A percentile compares a stretch with the other conserved stretches of the same genome.
Conservation (phyloP, 2,888 invertebrate genomes). For the Amblyjoppa proteus region DNA sequence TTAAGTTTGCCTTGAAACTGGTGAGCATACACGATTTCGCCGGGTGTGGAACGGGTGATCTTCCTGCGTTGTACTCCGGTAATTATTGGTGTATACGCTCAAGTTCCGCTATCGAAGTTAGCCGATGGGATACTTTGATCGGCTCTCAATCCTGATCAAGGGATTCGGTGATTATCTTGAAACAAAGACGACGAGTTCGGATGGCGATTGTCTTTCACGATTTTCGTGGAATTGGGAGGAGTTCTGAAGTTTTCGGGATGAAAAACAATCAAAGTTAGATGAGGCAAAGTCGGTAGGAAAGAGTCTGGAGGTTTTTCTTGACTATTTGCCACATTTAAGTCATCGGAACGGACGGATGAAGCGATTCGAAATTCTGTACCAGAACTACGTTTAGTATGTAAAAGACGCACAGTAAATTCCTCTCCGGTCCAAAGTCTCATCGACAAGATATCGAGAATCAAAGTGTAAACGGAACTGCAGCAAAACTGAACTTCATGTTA, state of each 20-base stretch:
- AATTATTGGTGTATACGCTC: background rate
- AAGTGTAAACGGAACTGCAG: too few species aligned
- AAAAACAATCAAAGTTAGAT: background rate
- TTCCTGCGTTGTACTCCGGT: background rate
- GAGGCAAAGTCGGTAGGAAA: too few species aligned
- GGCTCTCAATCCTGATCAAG: background rate
- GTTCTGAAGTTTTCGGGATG: background rate
- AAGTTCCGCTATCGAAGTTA: background rate
- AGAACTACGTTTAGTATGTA: too few species aligned
- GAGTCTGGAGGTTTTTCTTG: too few species aligned
- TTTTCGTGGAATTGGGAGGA: background rate
- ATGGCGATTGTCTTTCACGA: background rate
- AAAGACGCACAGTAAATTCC: too few species aligned
- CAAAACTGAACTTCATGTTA: too few species aligned
- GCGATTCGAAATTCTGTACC: too few species aligned
- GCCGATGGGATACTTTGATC: background rate
- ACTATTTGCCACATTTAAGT: too few species aligned
- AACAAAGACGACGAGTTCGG: background rate
- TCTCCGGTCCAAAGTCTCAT: too few species aligned
- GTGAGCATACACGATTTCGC: background rate
- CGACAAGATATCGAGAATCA: too few species aligned
- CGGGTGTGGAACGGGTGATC: background rate
- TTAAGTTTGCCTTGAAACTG: slow-evolving; percentile 39
- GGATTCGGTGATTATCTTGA: background rate
- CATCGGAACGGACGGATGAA: too few species aligned